Base-by-base conservation (phyloP, 2,888 invertebrate genomes). In the Lycia hirtaria region DNA sequence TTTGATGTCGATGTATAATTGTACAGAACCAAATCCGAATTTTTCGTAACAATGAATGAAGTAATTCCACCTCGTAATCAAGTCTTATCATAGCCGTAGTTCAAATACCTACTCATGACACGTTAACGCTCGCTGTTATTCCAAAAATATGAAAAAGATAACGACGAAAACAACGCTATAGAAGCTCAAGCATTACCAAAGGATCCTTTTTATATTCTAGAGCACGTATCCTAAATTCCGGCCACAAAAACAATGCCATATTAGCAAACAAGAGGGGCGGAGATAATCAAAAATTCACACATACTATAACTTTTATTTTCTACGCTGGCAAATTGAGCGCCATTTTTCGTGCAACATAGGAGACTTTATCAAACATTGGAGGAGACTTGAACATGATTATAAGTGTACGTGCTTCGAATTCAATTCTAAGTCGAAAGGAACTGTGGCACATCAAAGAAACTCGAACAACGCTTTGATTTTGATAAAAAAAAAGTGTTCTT, bases 311-410 rank as follows among this genome's bases (percentile, higher is more conserved):
- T 69, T 70, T 71, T 74, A 78, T 81, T 75, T 75, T 78, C 69
- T 68, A 63, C 69, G 69, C 70, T 71, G 71, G 71, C 69, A 80
- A 80, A 83, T 80, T 76, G 82, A 73, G 71, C 75, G 78, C 78
- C 83, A 87, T 88, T 87, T 86, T 82, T 89, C 85, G 75, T 79
- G 72, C 73, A 75, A 77, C 80, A 81, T 76, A 78, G 82, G 76
- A 76, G 83, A 85, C 86, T 87, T 87, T 88, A 87, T 87, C 88
- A 88, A 88, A 89, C 88, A 88, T 85, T 84, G 86, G 83, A 82
- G 77, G 80, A 66, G 67, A 85, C 81, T 85, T 76, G 83, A 88
- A 89, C 89, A 88, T 88, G 89, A 89, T 91, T 90, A 92, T 88
- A 88, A 87, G 78, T 69, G 82, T 80, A 88, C 91, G 91, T 91